Evolutionary conservation across 1,140 invertebrate species (phyloP), one percentile per base, ranked within the genome.

Genomic region (Mercenaria mercenaria): DNA sequence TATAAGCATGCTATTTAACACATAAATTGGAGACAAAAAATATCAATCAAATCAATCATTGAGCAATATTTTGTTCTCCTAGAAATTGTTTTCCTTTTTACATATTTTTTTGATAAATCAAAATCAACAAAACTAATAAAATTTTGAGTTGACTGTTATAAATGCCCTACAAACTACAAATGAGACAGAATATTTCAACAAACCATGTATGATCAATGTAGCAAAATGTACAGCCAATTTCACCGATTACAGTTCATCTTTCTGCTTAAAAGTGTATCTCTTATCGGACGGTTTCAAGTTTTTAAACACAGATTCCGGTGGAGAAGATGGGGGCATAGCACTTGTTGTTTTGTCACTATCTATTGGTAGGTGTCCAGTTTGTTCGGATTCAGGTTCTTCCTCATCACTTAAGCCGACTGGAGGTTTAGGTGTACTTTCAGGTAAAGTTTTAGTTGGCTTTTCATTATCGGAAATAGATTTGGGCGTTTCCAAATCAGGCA

Each of bases 281-380:
- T 99, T 99, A 95, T 98, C 98, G 72, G 99, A 99, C 6, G 99
- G 99, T 18, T 98, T 98, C 56, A 99, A 96, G 96, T 99, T 99
- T 95, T 98, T 99, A 96, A 99, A 99, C 50, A 98, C 98, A 47
- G 98, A 99, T 95, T 99, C 98, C 0, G 99, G 99, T n/a, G 99
- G 99, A 0, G 97, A 97, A 15, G 99, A 99, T 15, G 97, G 93
- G n/a, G 91, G 85, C 52, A 93, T 91, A 13, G 79, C 86, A 32
- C 85, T 32, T 20, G 77, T 89, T 11, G 81, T 67, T 39, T 88
- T 37, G 18, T 76, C 52, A 41, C 26, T 37, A 23, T 80, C 76
- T 50, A 72, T 29, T 23, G 81, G 43, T n/a, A 84, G 32, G 72
- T 83, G 61, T 41, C 29, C 79, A 47, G 52, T 56, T 43, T 39